Evolutionary conservation across 2,888 invertebrate species (phyloP), one percentile per base, ranked within the genome.

Genomic region (Sialis lutaria): DNA sequence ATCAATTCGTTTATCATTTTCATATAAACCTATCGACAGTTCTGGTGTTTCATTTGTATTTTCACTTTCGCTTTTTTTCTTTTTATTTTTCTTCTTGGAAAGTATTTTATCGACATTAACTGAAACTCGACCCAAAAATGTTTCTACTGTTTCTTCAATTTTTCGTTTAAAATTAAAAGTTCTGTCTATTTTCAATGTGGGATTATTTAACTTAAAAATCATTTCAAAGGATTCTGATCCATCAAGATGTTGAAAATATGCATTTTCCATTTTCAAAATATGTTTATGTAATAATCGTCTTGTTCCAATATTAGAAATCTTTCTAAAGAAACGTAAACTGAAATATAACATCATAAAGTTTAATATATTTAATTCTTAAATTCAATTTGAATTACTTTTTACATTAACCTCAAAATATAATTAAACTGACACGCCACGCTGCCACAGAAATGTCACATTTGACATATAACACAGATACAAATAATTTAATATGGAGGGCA

Each of bases 151-250:
- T 65, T 87, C 87, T 12, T 68, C 57, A 5, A 75, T 60, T 45
- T 70, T 72, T 50, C 87, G 69, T 48, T 71, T 71, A 53, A 88
- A 79, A 64, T 85, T 86, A 55, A 86, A 87, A 51, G 78, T 75
- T 49, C 82, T 68, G 49, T 77, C 68, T 4, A 80, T 57, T 4
- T 66, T 67, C 5, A 68, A 54, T 0, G 61, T 57, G 4, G 63
- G 52, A 55, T 74, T 67, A 1, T 57, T 58, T 53, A 71, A 75
- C 22, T 69, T 68, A 54, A 81, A 75, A 4, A 68, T 68, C 31
- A 80, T 67, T 51, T 74, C 65, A 53, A 79, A 71, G 8, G 68
- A 67, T 34, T 70, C 65, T 1, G 63, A 64, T 1, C 68, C 69
- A 6, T 64, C 57, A 1, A 64, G 53, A 53, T 71, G 68, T 5